These are phyloP conservation scores for Dasyornis broadbenti DNA, from an alignment of 2,113 vertebrate genomes.

Conservation along the genomic window DNA sequence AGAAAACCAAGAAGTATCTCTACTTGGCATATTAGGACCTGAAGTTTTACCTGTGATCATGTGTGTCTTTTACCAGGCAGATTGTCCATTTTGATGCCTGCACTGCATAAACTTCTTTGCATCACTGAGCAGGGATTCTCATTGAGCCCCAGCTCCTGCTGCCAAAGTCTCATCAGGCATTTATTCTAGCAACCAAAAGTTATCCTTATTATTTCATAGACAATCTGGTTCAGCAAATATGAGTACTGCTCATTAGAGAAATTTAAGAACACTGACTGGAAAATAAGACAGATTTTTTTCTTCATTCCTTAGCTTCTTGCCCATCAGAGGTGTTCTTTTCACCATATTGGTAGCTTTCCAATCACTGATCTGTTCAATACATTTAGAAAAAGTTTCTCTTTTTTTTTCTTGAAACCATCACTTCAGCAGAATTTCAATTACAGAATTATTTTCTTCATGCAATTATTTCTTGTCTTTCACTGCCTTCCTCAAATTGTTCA, in stretches of 20 bases:
- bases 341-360: not conserved
- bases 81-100: not conserved
- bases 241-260: not conserved
- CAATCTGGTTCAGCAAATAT: not conserved
- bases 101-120: not conserved
- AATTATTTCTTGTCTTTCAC: not conserved
- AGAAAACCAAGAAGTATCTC: not conserved
- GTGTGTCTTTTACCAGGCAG: not conserved
- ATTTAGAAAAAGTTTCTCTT: not conserved
- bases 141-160: not conserved
- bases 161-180: not conserved
- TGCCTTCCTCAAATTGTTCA: not conserved
- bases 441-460: not conserved
- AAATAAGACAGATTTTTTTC: not conserved
- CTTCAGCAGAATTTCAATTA: not conserved
- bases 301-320: not conserved
- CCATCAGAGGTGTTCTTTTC: not conserved
- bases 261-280: constrained; percentile 21
- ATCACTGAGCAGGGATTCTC: not conserved
- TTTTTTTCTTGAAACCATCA: not conserved
- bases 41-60: not conserved
- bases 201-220: not conserved
- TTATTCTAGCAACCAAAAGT: not conserved
- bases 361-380: not conserved
- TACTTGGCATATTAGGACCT: not conserved